phyloP scores from a whole-genome alignment of 2,888 invertebrate genomes.

The Frankliniella intonsa region DNA sequence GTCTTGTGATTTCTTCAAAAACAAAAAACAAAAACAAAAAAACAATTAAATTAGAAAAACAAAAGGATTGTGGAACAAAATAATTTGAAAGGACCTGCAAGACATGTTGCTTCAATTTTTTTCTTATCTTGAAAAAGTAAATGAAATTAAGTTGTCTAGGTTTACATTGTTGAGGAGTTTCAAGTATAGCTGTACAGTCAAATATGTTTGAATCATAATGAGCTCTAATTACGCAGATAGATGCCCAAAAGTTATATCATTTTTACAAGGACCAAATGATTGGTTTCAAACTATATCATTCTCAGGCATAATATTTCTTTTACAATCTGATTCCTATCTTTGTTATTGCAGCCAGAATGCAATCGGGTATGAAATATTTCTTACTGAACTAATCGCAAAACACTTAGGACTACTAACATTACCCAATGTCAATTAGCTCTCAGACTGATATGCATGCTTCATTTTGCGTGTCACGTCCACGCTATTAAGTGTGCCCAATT shows the following conservation, averaged over 20 bases:
- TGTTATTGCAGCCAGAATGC: background rate
- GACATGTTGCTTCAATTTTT: too few species aligned
- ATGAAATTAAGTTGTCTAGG: too few species aligned
- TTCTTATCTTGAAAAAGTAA: too few species aligned
- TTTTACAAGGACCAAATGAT: slow-evolving; percentile 19
- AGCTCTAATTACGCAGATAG: too few species aligned
- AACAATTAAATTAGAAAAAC: background rate
- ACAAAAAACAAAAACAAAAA: too few species aligned
- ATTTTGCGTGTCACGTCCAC: background rate
- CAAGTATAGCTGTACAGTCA: too few species aligned
- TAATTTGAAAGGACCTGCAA: background rate
- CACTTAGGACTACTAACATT: background rate
- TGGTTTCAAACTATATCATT: slow-evolving; percentile 21
- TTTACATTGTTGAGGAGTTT: too few species aligned
- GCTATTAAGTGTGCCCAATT: background rate
- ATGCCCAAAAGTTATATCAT: background rate
- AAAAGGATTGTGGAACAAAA: background rate
- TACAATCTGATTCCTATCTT: background rate
- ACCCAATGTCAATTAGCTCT: slow-evolving; percentile 23
- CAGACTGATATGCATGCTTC: slow-evolving; percentile 6
- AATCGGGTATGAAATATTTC: background rate
- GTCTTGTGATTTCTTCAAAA: background rate
- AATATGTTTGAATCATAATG: too few species aligned
- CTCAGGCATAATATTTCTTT: background rate
- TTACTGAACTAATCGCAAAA: background rate